A percentile compares a stretch with the other conserved stretches of the same genome.
These are phyloP conservation scores for Notolepis coatsorum DNA, from an alignment of 2,797 vertebrate species.

Conservation along the genomic window DNA sequence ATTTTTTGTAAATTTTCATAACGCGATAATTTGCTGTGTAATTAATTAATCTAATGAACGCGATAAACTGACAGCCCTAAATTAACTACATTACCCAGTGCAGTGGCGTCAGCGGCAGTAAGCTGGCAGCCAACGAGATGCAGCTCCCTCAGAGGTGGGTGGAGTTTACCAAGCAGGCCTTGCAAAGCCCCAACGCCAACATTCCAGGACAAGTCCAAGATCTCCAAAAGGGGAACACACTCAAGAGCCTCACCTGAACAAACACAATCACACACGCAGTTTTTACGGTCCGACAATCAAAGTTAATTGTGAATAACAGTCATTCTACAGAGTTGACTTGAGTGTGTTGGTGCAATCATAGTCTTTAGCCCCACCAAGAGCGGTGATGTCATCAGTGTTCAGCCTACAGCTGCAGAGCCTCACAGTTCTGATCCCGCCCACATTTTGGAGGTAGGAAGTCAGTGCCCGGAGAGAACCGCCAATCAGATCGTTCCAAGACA, in stretches of 20 bases:
- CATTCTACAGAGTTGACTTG: not conserved
- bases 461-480: slow-evolving; percentile 82
- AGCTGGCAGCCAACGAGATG: slow-evolving; percentile 88
- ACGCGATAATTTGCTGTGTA: too few species aligned
- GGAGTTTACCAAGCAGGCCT: slow-evolving; percentile 77
- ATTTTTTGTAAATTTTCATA: too few species aligned
- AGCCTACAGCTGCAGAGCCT: slow-evolving; percentile 87
- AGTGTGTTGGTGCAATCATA: not conserved
- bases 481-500: slow-evolving; percentile 91
- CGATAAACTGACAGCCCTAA: too few species aligned
- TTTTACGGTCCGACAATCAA: too few species aligned
- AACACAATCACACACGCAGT: slow-evolving; percentile 2
- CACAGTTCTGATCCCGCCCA: slow-evolving; percentile 79
- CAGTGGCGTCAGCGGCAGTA: slow-evolving; percentile 77
- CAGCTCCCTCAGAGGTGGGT: slow-evolving; percentile 76
- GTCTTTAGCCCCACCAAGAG: slow-evolving; percentile 78
- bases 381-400: slow-evolving; percentile 77
- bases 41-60: too few species aligned
- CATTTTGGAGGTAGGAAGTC: slow-evolving; percentile 79
- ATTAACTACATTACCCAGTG: slow-evolving; percentile 87
- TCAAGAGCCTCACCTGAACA: slow-evolving; percentile 79
- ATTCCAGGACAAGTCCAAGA: slow-evolving; percentile 93
- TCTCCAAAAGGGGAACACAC: slow-evolving; percentile 79
- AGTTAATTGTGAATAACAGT: too few species aligned
- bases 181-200: slow-evolving; percentile 79